Evolutionary conservation across 37 sponge, comb jelly and placozoan species (phyloP).

Genomic region (Bolinopsis microptera): DNA sequence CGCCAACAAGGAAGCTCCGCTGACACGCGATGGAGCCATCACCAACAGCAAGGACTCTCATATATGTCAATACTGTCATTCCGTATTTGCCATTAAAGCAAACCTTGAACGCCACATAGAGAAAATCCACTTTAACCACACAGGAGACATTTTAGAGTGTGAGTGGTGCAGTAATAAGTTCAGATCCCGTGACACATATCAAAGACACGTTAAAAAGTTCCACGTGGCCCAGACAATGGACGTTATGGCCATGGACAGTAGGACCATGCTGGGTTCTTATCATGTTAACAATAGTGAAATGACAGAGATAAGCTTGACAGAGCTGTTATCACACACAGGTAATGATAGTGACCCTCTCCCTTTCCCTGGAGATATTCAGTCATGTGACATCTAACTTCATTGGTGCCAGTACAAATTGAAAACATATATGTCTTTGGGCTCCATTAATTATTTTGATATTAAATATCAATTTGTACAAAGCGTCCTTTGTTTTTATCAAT

Average conservation of each 20-base stretch:
- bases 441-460: no score
- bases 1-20: background rate
- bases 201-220: constrained; percentile 45
- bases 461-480: no score
- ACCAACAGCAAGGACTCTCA: background rate
- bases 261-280: background rate
- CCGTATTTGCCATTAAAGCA: background rate
- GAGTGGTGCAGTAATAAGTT: constrained; percentile 45
- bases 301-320: constrained; percentile 63
- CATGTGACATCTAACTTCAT: no score
- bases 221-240: background rate
- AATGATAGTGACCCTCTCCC: background rate
- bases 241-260: background rate
- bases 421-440: no score
- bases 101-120: constrained; percentile 24
- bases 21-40: background rate
- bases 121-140: constrained; percentile 10
- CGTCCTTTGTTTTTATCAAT: no score
- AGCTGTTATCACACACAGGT: background rate
- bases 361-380: background rate
- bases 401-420: no score
- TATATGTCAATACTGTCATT: background rate
- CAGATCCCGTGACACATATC: constrained; percentile 24
- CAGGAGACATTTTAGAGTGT: background rate
- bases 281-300: background rate